Evolutionary conservation across 2,888 invertebrate genomes (phyloP), one percentile per base, ranked within the genome.

Genomic region (Metallyticus violacea): DNA sequence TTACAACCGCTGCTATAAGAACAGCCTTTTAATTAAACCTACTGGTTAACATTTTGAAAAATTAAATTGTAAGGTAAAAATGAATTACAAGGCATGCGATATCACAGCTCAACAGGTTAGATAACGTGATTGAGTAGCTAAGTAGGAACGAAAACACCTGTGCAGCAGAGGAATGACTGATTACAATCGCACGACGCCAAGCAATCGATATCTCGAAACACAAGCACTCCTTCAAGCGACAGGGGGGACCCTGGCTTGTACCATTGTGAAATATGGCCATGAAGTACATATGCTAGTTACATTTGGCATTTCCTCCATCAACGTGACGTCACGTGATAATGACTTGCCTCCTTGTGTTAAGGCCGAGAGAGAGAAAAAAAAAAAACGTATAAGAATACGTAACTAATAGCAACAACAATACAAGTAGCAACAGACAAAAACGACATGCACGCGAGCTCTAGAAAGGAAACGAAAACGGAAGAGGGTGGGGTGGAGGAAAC

Each of bases 111-210:
- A 85, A 85, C 85, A 85, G 85, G 85, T 85, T 79, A 62, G 62
- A 4, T 62, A 85, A 79, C 85, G 85, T 85, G 85, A 85, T 79
- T 85, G 85, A 85, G 79, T 40, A 85, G n/a, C 26, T 40, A 25
- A 29, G 81, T 29, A 40, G 29, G 40, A 26, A 81, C 29, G 30
- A 26, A 81, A 82, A 82, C 82, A 77, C 77, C 77, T 77, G 85
- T 30, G n/a, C 27, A 77, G 27, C 76, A 15, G 85, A 85, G 79
- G 78, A 28, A 62, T 62, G 78, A 29, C 26, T n/a, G 77, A 84
- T 84, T 84, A 27, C 7, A 27, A 84, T 77, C 79, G 7, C 40
- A 62, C 40, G 40, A 62, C 40, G 9, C 40, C 2, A 62, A 85
- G 77, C 29, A 40, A 78, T 85, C 85, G 29, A 85, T 85, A 77